These are phyloP conservation scores for Nibea coibor DNA, from an alignment of 2,113 vertebrate genomes.

Conservation along the genomic window DNA sequence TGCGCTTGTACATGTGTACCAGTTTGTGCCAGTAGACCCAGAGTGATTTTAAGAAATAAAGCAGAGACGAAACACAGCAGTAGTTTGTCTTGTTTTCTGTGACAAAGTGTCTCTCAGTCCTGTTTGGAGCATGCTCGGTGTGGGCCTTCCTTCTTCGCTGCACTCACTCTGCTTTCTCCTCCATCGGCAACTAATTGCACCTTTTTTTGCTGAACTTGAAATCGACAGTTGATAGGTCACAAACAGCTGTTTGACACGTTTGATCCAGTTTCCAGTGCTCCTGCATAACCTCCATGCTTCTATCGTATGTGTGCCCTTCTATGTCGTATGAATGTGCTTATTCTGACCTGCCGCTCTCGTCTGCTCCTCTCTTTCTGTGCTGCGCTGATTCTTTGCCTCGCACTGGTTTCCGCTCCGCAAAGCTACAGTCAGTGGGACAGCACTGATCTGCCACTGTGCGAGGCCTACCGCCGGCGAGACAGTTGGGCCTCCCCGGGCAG, in stretches of 20 bases:
- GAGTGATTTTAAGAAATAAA: constrained; percentile 72
- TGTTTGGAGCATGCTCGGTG: constrained; percentile 50
- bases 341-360: constrained; percentile 77
- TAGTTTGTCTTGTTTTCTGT: constrained; percentile 75
- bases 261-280: constrained; percentile 46
- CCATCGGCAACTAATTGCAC: constrained; percentile 64
- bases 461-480: constrained; percentile 92
- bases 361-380: constrained; percentile 76
- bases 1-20: constrained; percentile 45
- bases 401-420: constrained; percentile 86
- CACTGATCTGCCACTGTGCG: constrained; percentile 92
- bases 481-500: constrained; percentile 85
- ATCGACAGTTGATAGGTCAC: constrained; percentile 13
- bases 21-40: constrained; percentile 41
- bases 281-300: constrained; percentile 56
- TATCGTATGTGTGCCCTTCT: constrained; percentile 33
- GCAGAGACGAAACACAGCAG: constrained; percentile 69
- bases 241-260: not conserved
- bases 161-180: constrained; percentile 64
- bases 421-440: constrained; percentile 96
- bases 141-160: constrained; percentile 54
- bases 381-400: constrained; percentile 72
- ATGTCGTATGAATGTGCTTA: constrained; percentile 60
- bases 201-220: constrained; percentile 31
- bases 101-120: constrained; percentile 20